Evolutionary conservation across 2,113 vertebrate species (phyloP), one percentile per base, ranked within the genome.

Genomic region (Sander lucioperca): DNA sequence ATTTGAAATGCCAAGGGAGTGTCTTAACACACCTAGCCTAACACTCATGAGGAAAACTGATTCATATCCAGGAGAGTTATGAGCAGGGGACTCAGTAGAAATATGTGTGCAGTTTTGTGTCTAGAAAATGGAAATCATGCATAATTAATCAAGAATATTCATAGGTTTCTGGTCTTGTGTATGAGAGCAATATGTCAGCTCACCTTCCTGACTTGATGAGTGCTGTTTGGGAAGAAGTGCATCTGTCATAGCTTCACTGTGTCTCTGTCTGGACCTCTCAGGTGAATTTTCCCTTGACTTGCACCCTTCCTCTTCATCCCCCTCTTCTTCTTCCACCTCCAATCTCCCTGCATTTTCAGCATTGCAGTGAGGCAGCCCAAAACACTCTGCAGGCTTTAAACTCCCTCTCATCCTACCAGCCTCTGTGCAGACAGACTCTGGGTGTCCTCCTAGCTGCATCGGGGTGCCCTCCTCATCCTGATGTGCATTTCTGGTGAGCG

Each of bases 341-440:
- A 15, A 23, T 59, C 82, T 45, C 15, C 63, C 95, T 75, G 91
- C 65, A 65, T 75, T 43, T 45, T 87, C 78, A 19, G 58, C 82
- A 23, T 90, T 87, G 59, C 93, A 94, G 77, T 92, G 94, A 80
- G 92, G 95, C 6, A 88, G 80, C 66, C 94, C 95, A 30, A 92
- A 39, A 70, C 86, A 88, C 25, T 95, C 95, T 5, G 86, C 83
- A 23, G 83, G 85, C 71, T 86, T 47, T 19, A 89, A 91, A 51
- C 82, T 93, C 88, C 91, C 94, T 94, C 94, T 96, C 73, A 83
- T 95, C 39, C 96, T 96, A 1, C 92, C 94, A 57, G 91, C 89
- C 23, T 96, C 96, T 56, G 85, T 88, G 6, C 94, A 94, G 54
- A 77, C 0, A 3, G 94, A 93, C 27, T 86, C 94, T 1, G 95